Evolutionary conservation across 2,888 invertebrate genomes (phyloP).

Genomic region (Latrodectus hesperus): DNA sequence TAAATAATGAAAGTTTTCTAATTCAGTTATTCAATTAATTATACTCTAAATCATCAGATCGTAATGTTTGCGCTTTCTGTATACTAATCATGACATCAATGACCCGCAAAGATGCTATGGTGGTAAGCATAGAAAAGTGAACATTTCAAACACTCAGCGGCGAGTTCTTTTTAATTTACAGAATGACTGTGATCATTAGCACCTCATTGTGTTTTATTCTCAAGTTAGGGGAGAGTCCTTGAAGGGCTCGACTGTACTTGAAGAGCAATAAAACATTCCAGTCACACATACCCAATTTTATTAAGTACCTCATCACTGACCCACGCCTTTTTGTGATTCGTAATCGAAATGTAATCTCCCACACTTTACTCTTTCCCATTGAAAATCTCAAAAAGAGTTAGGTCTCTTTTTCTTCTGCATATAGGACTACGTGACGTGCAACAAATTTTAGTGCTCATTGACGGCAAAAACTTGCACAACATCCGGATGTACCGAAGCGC

Average conservation of each 20-base stretch:
- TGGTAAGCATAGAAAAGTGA: no score
- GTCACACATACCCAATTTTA: neutral
- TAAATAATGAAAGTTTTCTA: no score
- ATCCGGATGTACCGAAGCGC: slow-evolving; percentile 57
- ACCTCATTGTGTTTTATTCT: no score
- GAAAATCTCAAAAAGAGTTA: slow-evolving; percentile 13
- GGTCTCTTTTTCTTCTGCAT: neutral
- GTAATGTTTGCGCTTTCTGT: neutral
- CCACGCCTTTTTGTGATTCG: neutral
- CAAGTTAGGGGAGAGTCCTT: no score
- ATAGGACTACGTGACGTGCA: slow-evolving; percentile 28
- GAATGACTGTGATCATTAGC: no score
- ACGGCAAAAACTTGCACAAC: slow-evolving; percentile 55
- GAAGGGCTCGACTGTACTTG: no score
- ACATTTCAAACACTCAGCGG: no score
- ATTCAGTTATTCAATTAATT: no score
- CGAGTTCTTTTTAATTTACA: no score
- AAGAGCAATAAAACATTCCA: neutral
- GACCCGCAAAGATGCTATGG: neutral
- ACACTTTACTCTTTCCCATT: slow-evolving; percentile 37
- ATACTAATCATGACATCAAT: neutral
- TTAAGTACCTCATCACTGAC: neutral
- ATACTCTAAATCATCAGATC: neutral
- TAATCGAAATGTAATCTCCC: slow-evolving; percentile 14
- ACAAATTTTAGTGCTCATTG: slow-evolving; percentile 51